A percentile compares a stretch with the other conserved stretches of the same genome.
Conservation (phyloP, 2,888 invertebrate species). For the Pseudanteris insignis region DNA sequence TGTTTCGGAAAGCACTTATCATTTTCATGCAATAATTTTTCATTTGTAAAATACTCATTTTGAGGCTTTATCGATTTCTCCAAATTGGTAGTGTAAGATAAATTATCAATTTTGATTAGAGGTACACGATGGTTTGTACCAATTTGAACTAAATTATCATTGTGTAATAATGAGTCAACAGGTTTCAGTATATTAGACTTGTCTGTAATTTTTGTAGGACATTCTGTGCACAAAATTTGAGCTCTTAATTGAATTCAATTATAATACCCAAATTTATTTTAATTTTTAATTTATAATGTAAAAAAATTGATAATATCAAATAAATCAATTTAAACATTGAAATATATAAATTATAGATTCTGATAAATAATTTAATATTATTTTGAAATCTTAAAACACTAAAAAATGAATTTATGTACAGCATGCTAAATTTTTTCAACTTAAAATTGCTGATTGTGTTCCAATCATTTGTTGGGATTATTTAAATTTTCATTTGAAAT, state of each 20-base stretch:
- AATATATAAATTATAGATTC: too few species aligned
- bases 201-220: constrained; percentile 55
- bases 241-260: background rate
- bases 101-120: constrained; percentile 16
- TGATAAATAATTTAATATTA: background rate
- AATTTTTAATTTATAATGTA: background rate
- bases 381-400: too few species aligned
- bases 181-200: constrained; percentile 40
- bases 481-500: too few species aligned
- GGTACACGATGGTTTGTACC: constrained; percentile 4
- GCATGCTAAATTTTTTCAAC: too few species aligned
- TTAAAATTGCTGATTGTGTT: too few species aligned
- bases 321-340: background rate
- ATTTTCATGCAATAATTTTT: constrained; percentile 37
- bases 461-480: too few species aligned
- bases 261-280: background rate
- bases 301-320: too few species aligned
- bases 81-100: constrained; percentile 12
- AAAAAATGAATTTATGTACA: too few species aligned
- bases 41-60: constrained; percentile 31
- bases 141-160: constrained; percentile 22
- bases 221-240: constrained; percentile 53
- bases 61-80: constrained; percentile 12
- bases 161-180: constrained; percentile 7
- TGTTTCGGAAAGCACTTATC: constrained; percentile 62